Evolutionary conservation across 37 sponge, comb jelly and placozoan genomes (phyloP), one percentile per base, ranked within the genome.

Genomic region (Trichoplax adhaerens): DNA sequence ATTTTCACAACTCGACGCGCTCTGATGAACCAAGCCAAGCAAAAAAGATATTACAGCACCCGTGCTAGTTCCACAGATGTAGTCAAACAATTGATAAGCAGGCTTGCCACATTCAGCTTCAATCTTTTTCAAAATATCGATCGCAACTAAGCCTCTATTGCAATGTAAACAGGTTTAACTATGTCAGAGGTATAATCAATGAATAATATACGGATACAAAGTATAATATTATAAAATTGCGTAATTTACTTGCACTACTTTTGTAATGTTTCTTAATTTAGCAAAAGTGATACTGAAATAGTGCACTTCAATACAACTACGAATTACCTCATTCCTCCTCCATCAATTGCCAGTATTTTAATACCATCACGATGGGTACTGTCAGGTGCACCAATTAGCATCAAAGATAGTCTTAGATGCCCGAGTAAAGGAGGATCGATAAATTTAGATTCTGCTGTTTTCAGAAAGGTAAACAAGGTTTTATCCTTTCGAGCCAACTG

Each of bases 61-160:
- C 1, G 89, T 85, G 72, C 85, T 84, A 2, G 85, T 84, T 0
- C 89, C 89, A 77, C 86, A 84, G 50, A 88, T 77, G 62, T 74
- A 77, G 67, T 88, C 89, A 81, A 88, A 88, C 77, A 84, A 51
- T 59, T 81, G 47, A 65, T 81, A 68, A 3, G 77, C 53, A 29
- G 57, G 62, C 4, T 50, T 62, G 3, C 66, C 67, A 49, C 71
- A 83, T 47, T 73, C 48, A 50, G 72, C 62, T 72, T 88, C 89
- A 69, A 88, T 58, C 6, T 77, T 77, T 2, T 75, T 71, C 50
- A 88, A 74, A 3, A 84, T 75, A 10, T 69, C 48, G n/a, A 88
- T 74, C 2, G 86, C 81, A 10, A 88, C 69, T 6, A 88, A 56
- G 48, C 86, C 89, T 68, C 89, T 88, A 58, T 0, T 50, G 62